Evolutionary conservation across 1,140 invertebrate genomes (phyloP).

Genomic region (Cephus cinctus): DNA sequence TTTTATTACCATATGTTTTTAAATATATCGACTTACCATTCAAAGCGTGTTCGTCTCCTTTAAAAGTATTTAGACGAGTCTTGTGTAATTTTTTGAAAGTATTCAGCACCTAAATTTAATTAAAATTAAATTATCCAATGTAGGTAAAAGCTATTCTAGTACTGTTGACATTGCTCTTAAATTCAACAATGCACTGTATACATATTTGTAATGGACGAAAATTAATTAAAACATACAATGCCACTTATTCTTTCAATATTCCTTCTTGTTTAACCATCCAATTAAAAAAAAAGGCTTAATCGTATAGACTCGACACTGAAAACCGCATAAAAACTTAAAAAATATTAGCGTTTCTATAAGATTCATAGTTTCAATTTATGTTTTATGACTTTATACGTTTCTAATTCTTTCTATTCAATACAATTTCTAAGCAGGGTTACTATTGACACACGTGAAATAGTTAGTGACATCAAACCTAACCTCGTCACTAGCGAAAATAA

Average conservation of each 20-base stretch:
- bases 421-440: too few relatives aligned
- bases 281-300: not conserved
- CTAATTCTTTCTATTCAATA: too few relatives aligned
- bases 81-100: constrained; percentile 67
- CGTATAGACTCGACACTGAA: too few relatives aligned
- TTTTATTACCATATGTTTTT: not conserved
- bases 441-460: too few relatives aligned
- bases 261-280: not conserved
- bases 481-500: too few relatives aligned
- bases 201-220: not conserved
- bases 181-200: not conserved
- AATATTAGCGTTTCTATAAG: too few relatives aligned
- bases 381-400: too few relatives aligned
- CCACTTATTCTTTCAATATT: not conserved
- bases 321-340: too few relatives aligned
- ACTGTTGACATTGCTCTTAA: not conserved
- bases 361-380: too few relatives aligned
- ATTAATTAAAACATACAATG: not conserved
- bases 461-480: too few relatives aligned
- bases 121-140: constrained; percentile 9
- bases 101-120: constrained; percentile 59
- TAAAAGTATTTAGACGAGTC: constrained; percentile 62
- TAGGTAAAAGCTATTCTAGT: constrained; percentile 3
- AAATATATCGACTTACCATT: constrained; percentile 41
- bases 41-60: constrained; percentile 61